Evolutionary conservation across 1,140 invertebrate species (phyloP), one percentile per base, ranked within the genome.

Genomic region (Trypoxylus dichotomus): DNA sequence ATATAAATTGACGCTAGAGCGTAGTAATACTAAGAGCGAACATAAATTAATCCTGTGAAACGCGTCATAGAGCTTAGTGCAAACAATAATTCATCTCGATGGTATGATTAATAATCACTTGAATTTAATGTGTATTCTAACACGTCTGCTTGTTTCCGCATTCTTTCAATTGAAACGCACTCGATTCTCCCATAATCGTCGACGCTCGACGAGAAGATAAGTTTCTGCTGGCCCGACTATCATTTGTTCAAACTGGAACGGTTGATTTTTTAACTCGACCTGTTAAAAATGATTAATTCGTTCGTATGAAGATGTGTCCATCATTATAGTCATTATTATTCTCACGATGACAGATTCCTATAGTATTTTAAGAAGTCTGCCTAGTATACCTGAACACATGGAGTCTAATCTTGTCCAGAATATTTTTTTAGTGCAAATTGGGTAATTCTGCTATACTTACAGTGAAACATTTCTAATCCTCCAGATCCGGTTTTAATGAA

Each of bases 71-170:
- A 63, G 60, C 13, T 6, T 27, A 63, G 60, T 63, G 60, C 25
- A 63, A 63, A 63, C 60, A 63, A 63, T 63, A 63, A 63, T 24
- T 63, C 25, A 63, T 63, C 60, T 63, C 60, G 60, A 63, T 27
- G 60, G 60, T 63, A 63, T 63, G 60, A 63, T 63, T 63, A 63
- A 63, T 63, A 63, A 63, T 63, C 60, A 27, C 60, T 63, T 63
- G 60, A 63, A 63, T 63, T 63, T 63, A 47, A 63, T 63, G 60
- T 63, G 60, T 63, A 63, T 63, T 63, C 60, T 63, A 63, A 63
- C 60, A 63, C 60, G 5, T 63, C 60, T 63, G 60, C n/a, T 19
- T 19, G 60, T 63, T 63, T 63, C 60, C 60, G 60, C 60, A 63
- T 63, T 63, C 60, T 27, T 63, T 24, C 60, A 27, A 63, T 63